A percentile compares a stretch with the other conserved stretches of the same genome.
Conservation (phyloP, 1,140 invertebrate genomes). For the Eufriesea mexicana region DNA sequence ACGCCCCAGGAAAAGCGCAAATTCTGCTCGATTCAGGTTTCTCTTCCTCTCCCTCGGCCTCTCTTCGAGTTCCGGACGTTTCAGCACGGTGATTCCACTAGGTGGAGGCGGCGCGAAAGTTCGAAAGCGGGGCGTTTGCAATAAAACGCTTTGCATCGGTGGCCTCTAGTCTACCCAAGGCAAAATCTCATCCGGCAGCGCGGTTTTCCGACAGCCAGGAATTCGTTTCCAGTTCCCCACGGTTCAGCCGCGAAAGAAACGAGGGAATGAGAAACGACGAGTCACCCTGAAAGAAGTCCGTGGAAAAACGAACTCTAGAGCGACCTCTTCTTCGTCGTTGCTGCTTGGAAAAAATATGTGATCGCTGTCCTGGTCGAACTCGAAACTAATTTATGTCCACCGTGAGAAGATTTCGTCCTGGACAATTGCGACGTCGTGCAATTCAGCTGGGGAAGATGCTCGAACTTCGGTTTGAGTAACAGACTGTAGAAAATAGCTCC, state of each 20-base stretch:
- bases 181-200: conserved; percentile 5
- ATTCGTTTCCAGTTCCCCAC: neutral
- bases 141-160: conserved; percentile 20
- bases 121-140: neutral
- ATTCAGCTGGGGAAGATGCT: too few species aligned
- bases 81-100: neutral
- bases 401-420: conserved; percentile 4
- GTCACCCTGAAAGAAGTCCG: conserved; percentile 42
- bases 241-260: neutral
- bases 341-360: neutral
- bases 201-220: neutral
- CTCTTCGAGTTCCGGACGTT: conserved; percentile 11
- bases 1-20: neutral
- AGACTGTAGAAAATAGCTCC: too few species aligned
- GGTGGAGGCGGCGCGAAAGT: conserved; percentile 3
- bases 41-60: too few species aligned
- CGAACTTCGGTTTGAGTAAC: too few species aligned
- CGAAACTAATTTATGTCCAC: conserved; percentile 61
- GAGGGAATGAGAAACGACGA: conserved; percentile 18
- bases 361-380: conserved; percentile 9
- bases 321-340: conserved; percentile 29
- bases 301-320: conserved; percentile 22
- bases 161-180: neutral
- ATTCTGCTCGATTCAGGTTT: neutral
- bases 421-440: too few species aligned